Conservation (phyloP, 2,797 vertebrate genomes). For the Pempheris klunzingeri region DNA sequence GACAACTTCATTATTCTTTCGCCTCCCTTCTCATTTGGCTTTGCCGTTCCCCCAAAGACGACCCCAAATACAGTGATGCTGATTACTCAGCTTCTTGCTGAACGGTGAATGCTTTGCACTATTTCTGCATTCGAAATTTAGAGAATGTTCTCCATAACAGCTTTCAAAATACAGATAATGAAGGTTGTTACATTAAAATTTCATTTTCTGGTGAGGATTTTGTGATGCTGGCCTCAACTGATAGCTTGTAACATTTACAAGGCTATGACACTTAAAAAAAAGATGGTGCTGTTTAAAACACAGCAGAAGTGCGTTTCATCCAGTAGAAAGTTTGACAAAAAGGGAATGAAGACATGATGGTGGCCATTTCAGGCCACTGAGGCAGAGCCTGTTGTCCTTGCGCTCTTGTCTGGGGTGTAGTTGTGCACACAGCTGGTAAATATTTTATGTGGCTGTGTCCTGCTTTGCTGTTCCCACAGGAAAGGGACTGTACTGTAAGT, state of each 20-base stretch:
- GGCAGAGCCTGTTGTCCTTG: constrained; percentile 50
- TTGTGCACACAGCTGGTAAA: constrained; percentile 66
- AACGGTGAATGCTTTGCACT: neutral
- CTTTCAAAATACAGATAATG: constrained; percentile 9
- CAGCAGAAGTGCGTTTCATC: constrained; percentile 5
- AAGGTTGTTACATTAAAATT: constrained; percentile 8
- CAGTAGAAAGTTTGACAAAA: neutral
- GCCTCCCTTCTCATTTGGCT: constrained; percentile 12
- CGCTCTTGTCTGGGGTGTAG: constrained; percentile 50
- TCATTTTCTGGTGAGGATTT: neutral
- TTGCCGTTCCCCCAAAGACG: constrained; percentile 12
- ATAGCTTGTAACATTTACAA: neutral
- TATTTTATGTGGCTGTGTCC: constrained; percentile 68
- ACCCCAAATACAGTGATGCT: neutral
- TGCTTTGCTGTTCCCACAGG: constrained; percentile 61
- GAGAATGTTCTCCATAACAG: neutral
- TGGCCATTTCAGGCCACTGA: constrained; percentile 42
- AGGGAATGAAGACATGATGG: neutral
- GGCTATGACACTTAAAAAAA: neutral
- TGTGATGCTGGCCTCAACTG: neutral
- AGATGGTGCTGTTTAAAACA: neutral
- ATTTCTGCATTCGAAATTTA: neutral
- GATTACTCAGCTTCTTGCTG: constrained; percentile 11
- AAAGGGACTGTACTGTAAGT: constrained; percentile 35
- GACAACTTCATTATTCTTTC: constrained; percentile 45